Evolutionary conservation across 2,888 invertebrate genomes (phyloP).

Genomic region (Acleris cristana): DNA sequence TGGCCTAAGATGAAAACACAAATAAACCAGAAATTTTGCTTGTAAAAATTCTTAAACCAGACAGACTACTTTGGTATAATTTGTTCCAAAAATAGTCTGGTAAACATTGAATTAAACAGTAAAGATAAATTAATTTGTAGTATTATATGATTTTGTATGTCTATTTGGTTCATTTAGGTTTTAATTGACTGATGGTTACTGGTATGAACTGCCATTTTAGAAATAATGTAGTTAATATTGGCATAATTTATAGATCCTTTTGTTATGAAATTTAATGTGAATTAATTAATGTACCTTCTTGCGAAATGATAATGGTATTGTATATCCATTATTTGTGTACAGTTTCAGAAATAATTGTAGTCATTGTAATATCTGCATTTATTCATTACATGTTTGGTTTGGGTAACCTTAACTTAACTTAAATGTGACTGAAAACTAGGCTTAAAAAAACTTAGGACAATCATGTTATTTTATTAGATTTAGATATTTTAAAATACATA

Average conservation of each 20-base stretch:
- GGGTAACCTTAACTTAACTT: slow-evolving; percentile 9
- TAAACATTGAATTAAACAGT: too few species aligned
- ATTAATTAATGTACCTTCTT: neutral
- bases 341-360: slow-evolving; percentile 21
- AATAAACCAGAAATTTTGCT: too few species aligned
- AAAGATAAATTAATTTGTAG: neutral
- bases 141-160: neutral
- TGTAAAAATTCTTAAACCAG: too few species aligned
- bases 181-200: neutral
- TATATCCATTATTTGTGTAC: neutral
- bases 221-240: neutral
- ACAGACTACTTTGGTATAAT: too few species aligned
- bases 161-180: neutral
- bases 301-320: slow-evolving; percentile 6
- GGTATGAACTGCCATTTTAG: neutral
- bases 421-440: slow-evolving; percentile 27
- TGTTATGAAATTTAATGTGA: slow-evolving; percentile 10
- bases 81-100: too few species aligned
- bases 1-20: too few species aligned
- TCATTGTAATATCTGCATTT: slow-evolving; percentile 16
- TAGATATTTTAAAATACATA: slow-evolving; percentile 38
- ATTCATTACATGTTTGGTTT: slow-evolving; percentile 16
- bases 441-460: slow-evolving; percentile 22
- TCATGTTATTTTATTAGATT: slow-evolving; percentile 32
- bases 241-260: slow-evolving; percentile 15